Conservation (phyloP, 2,888 invertebrate genomes). For the Dasysyrphus tricinctus region DNA sequence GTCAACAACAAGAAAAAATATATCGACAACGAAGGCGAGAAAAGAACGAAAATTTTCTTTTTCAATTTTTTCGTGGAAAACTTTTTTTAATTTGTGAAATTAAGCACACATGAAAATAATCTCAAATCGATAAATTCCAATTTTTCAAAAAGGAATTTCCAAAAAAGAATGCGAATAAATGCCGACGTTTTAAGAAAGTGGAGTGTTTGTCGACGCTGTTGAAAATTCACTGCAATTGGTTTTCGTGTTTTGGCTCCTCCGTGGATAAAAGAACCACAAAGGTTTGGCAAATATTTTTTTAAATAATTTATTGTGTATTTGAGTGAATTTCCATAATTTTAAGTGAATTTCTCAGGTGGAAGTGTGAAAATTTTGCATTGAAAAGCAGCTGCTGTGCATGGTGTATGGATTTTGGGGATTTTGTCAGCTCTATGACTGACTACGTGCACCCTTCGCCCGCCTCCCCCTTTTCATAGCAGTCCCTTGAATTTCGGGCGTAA, state of each 20-base stretch:
- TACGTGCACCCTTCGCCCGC: constrained; percentile 34
- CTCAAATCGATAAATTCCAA: constrained; percentile 37
- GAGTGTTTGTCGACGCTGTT: constrained; percentile 77
- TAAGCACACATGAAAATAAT: constrained; percentile 26
- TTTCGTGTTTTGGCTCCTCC: constrained; percentile 83
- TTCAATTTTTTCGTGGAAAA: constrained; percentile 53
- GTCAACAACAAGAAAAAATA: constrained; percentile 66
- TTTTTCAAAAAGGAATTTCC: constrained; percentile 38
- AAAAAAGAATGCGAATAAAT: constrained; percentile 72
- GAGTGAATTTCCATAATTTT: constrained; percentile 11
- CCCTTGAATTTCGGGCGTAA: constrained; percentile 59
- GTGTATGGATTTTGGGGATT: constrained; percentile 33
- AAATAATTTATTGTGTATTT: constrained; percentile 7
- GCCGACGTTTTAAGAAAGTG: constrained; percentile 71
- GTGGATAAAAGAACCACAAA: constrained; percentile 83
- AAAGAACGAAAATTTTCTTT: constrained; percentile 50
- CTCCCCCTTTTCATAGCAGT: constrained; percentile 8
- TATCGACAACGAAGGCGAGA: constrained; percentile 66
- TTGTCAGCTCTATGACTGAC: constrained; percentile 25
- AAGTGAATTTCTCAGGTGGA: constrained; percentile 22
- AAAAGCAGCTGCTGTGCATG: constrained; percentile 56
- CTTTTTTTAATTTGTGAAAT: constrained; percentile 36
- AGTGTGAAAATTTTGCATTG: constrained; percentile 46
- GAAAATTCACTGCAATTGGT: constrained; percentile 82
- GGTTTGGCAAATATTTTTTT: constrained; percentile 77